Evolutionary conservation across 2,113 vertebrate species (phyloP).

Genomic region (Scatophagus argus): DNA sequence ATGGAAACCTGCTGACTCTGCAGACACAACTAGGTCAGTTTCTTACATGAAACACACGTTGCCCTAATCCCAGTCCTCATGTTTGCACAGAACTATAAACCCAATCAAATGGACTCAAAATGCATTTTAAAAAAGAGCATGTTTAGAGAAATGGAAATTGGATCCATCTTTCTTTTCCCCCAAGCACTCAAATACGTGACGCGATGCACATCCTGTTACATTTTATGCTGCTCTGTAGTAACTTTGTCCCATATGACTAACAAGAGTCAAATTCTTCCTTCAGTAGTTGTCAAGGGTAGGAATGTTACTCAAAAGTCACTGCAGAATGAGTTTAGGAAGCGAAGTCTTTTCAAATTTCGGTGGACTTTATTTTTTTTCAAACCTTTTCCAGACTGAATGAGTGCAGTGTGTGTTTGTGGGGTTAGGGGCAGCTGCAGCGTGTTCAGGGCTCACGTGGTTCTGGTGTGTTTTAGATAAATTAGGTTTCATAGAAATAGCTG

Average conservation of each 20-base stretch:
- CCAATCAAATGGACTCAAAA: background rate
- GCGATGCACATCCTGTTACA: background rate
- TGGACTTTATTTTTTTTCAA: background rate
- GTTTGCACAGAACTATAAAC: background rate
- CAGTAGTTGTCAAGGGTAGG: background rate
- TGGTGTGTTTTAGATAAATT: conserved; percentile 34
- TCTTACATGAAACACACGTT: background rate
- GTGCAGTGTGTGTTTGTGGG: background rate
- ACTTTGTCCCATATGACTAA: conserved; percentile 8
- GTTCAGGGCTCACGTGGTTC: conserved; percentile 20
- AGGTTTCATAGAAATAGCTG: conserved; percentile 43
- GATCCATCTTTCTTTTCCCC: background rate
- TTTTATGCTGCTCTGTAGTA: background rate
- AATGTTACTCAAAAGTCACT: conserved; percentile 21
- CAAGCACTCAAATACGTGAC: background rate
- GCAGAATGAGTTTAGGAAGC: conserved; percentile 8
- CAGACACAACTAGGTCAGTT: background rate
- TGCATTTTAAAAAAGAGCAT: too few relatives aligned
- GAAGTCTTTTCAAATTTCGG: conserved; percentile 12
- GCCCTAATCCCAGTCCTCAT: background rate
- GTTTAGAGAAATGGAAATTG: background rate
- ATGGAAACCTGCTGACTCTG: rapidly evolving
- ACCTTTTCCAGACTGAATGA: conserved; percentile 7
- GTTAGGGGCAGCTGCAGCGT: background rate
- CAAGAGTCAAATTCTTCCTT: conserved; percentile 3